A percentile compares a stretch with the other conserved stretches of the same genome.
Evolutionary conservation across 1,140 invertebrate genomes (phyloP).

Genomic region (Fopius arisanus): DNA sequence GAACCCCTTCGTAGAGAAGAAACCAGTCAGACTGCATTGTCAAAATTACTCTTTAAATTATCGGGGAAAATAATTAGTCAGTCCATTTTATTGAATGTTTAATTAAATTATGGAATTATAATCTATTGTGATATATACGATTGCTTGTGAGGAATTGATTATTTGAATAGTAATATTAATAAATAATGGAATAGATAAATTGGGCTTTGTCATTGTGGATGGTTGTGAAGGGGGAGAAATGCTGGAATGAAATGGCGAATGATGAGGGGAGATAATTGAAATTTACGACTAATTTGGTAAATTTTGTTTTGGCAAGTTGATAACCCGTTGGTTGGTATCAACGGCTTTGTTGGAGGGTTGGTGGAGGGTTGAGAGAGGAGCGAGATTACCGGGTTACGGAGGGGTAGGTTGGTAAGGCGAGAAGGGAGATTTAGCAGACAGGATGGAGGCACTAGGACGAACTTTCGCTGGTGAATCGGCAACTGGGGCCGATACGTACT

Average conservation of each 20-base stretch:
- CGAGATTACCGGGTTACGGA: slow-evolving; percentile 15
- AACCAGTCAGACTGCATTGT: too few relatives aligned
- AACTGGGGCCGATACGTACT: slow-evolving; percentile 40
- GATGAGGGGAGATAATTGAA: neutral
- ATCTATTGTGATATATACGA: too few relatives aligned
- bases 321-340: neutral
- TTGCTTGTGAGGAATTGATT: too few relatives aligned
- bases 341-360: neutral
- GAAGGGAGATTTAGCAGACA: slow-evolving; percentile 45
- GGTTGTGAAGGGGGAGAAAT: neutral
- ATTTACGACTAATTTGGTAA: neutral
- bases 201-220: too few relatives aligned
- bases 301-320: neutral
- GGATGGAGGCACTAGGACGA: slow-evolving; percentile 64
- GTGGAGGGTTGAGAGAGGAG: neutral
- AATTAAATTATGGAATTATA: too few relatives aligned
- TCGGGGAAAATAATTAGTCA: too few relatives aligned
- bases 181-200: too few relatives aligned
- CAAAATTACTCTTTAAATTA: too few relatives aligned
- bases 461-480: slow-evolving; percentile 67
- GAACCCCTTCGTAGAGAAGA: slow-evolving; percentile 36
- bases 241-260: slow-evolving; percentile 36
- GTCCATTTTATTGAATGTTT: too few relatives aligned
- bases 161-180: too few relatives aligned
- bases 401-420: slow-evolving; percentile 21